Evolutionary conservation across 2,113 vertebrate species (phyloP).

Genomic region (Oncorhynchus keta): DNA sequence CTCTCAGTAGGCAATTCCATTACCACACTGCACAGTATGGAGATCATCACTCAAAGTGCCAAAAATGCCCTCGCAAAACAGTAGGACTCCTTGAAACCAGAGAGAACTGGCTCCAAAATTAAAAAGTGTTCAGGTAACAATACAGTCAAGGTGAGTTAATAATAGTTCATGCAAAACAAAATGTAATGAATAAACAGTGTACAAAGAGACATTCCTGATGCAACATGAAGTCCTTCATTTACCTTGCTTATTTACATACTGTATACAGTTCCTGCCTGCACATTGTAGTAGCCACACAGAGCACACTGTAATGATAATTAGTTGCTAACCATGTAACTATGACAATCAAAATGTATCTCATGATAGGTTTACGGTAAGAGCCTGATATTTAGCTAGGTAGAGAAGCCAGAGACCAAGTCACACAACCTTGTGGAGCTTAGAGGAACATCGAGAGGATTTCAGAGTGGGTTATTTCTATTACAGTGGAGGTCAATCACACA

Average conservation of each 20-base stretch:
- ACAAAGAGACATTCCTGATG: neutral
- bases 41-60: conserved; percentile 28
- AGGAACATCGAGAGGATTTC: neutral
- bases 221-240: neutral
- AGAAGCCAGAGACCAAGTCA: too few species aligned
- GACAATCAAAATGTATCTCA: too few species aligned
- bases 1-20: conserved; percentile 28
- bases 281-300: too few species aligned
- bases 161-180: neutral
- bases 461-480: neutral
- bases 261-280: neutral
- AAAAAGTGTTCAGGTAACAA: conserved; percentile 3
- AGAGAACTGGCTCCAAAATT: conserved; percentile 14
- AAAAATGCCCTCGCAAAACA: conserved; percentile 18
- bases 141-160: conserved; percentile 22
- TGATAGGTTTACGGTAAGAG: too few species aligned
- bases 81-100: conserved; percentile 10
- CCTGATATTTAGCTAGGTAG: too few species aligned
- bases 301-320: too few species aligned
- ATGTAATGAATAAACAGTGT: neutral
- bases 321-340: too few species aligned
- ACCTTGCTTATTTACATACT: neutral
- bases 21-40: conserved; percentile 14
- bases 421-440: too few species aligned
- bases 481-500: neutral